Base-by-base conservation (phyloP, 2,888 invertebrate species). In the Lochmaea crataegi region DNA sequence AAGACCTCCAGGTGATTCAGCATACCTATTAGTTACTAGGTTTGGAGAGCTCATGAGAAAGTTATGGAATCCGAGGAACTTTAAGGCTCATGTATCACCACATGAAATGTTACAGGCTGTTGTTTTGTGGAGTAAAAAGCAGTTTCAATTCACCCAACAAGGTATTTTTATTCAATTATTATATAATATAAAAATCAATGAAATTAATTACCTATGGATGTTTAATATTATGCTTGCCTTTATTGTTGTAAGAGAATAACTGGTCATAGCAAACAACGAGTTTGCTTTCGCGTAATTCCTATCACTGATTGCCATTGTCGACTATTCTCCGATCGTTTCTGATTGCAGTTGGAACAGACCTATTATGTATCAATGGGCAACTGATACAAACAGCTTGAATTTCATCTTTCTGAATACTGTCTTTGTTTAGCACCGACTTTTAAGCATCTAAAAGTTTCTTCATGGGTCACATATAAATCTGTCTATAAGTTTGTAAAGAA, bases 71-170 rank as follows among this genome's bases (percentile, higher is more conserved):
- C 98, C 99, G 0, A 90, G 97, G 56, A 99, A 99, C 83, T 99
- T 99, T 85, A 99, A 99, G 87, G 96, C 99, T 0, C 99, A 99
- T 84, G 99, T 99, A 0, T 98, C 98, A 22, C 99, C 99, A 0
- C 99, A 99, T 85, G 99, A 99, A 90, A 99, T 99, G 99, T 88
- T 99, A 32, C 99, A 99, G 84, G 97, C 99, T 63, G 96, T 98
- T 32, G 97, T 99, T 4, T 88, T 99, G 76, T 97, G 97, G 95
- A 96, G 98, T 83, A 95, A 95, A 86, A 98, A 99, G 85, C 92
- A 93, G 79, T 99, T 99, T 85, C 99, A 99, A 87, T 98, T 99
- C 84, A 99, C 98, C 1, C 94, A 97, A 83, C 99, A 99, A 89
- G 98, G 96, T 94, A 84, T 85, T 86, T 18, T 58, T n/a, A 11